phyloP scores from a whole-genome alignment of 30 jellyfish, hydroid and myxozoan genomes.

The Hydractinia symbiolongicarpus region DNA sequence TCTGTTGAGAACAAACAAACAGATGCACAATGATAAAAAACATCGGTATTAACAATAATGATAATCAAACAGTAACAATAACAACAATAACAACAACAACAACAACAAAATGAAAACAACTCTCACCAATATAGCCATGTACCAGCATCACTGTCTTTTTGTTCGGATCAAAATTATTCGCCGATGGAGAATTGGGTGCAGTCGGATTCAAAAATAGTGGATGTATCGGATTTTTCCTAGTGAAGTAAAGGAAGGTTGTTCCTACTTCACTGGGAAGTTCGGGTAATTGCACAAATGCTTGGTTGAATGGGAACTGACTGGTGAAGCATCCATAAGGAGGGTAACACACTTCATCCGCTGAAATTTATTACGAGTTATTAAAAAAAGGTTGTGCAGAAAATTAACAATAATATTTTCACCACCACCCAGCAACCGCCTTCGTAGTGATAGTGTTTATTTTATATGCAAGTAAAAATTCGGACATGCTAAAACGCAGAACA shows the following conservation, averaged over 20 bases:
- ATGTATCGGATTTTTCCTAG: conserved; percentile 30
- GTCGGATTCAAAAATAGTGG: conserved; percentile 41
- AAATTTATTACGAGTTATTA: not conserved
- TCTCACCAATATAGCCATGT: conserved; percentile 85
- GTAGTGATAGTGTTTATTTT: no score
- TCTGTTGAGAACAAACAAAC: no score
- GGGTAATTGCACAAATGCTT: conserved; percentile 58
- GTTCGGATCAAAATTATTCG: conserved; percentile 38
- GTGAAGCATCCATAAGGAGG: conserved; percentile 79
- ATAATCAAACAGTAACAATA: no score
- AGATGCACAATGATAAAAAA: no score
- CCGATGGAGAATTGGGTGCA: conserved; percentile 14
- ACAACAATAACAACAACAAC: no score
- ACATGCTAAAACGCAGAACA: no score
- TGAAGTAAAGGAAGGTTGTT: conserved; percentile 49
- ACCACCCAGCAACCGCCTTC: no score
- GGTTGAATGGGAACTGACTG: conserved; percentile 64
- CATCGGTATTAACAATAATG: no score
- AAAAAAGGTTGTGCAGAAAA: not conserved
- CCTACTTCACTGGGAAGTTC: conserved; percentile 54
- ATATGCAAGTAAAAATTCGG: no score
- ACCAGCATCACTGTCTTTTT: conserved; percentile 52
- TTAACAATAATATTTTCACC: no score
- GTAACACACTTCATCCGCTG: conserved; percentile 40
- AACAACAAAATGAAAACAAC: no score